Conservation (phyloP, 2,888 invertebrate genomes). For the Odontothrips loti region DNA sequence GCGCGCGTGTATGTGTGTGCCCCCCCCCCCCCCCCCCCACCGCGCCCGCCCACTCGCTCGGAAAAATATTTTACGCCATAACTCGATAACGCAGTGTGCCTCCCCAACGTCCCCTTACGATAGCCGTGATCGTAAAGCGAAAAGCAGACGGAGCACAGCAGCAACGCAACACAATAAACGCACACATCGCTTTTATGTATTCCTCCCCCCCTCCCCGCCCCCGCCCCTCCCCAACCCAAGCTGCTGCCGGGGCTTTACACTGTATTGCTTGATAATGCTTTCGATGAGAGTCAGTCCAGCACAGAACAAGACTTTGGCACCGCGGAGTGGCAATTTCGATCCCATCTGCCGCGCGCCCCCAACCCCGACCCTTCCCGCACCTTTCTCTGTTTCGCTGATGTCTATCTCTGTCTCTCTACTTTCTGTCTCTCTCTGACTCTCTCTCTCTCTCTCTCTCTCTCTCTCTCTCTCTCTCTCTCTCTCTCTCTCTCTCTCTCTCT, state of each 20-base stretch:
- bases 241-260: not conserved
- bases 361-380: no score
- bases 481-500: not conserved
- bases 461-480: not conserved
- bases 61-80: not conserved
- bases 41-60: not conserved
- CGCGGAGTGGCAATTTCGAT: no score
- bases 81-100: not conserved
- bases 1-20: not conserved
- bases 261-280: not conserved
- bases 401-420: not conserved
- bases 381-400: not conserved
- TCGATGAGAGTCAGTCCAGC: not conserved
- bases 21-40: not conserved
- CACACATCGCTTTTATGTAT: not conserved
- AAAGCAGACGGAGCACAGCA: not conserved
- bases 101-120: not conserved
- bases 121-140: not conserved
- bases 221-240: not conserved
- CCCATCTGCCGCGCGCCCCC: no score
- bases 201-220: not conserved
- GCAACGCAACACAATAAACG: not conserved
- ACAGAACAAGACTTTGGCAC: no score
- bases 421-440: not conserved
- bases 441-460: not conserved